phyloP scores from a whole-genome alignment of 2,888 invertebrate genomes.

The Abrostola tripartita region DNA sequence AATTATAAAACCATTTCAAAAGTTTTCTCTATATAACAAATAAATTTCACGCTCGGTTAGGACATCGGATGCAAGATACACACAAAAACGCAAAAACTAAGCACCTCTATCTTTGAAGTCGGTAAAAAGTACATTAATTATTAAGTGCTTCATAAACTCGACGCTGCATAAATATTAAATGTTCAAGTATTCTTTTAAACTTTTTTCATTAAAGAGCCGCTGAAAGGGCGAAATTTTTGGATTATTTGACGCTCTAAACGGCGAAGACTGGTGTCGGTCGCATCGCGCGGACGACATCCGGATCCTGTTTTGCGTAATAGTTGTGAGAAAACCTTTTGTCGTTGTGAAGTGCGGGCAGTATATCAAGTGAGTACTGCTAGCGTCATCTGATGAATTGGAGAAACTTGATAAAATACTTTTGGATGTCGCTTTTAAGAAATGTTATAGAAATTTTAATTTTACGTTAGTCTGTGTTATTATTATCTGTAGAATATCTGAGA shows the following conservation, averaged over 20 bases:
- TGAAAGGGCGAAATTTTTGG: constrained; percentile 42
- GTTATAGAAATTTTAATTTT: too few species aligned
- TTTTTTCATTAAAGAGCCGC: constrained; percentile 53
- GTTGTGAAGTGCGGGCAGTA: constrained; percentile 38
- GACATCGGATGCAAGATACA: too few species aligned
- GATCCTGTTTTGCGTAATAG: constrained; percentile 68
- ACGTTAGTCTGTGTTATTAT: too few species aligned
- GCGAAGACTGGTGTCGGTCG: constrained; percentile 49
- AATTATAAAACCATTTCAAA: too few species aligned
- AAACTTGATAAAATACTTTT: constrained; percentile 29
- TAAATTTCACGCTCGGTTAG: too few species aligned
- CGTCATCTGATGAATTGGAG: constrained; percentile 44
- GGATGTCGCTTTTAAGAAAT: too few species aligned
- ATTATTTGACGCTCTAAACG: constrained; percentile 49
- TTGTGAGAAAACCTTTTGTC: constrained; percentile 64
- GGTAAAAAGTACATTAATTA: constrained; percentile 37
- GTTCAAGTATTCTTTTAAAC: constrained; percentile 48
- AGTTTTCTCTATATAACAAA: too few species aligned
- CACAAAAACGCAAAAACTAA: too few species aligned
- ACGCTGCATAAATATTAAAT: constrained; percentile 51
- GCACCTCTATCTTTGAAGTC: too few species aligned
- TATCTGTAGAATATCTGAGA: too few species aligned
- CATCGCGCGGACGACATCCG: constrained; percentile 59
- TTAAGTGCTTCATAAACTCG: constrained; percentile 37
- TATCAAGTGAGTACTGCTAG: constrained; percentile 33